Evolutionary conservation across 2,888 invertebrate genomes (phyloP).

Genomic region (Agrypnus murinus): DNA sequence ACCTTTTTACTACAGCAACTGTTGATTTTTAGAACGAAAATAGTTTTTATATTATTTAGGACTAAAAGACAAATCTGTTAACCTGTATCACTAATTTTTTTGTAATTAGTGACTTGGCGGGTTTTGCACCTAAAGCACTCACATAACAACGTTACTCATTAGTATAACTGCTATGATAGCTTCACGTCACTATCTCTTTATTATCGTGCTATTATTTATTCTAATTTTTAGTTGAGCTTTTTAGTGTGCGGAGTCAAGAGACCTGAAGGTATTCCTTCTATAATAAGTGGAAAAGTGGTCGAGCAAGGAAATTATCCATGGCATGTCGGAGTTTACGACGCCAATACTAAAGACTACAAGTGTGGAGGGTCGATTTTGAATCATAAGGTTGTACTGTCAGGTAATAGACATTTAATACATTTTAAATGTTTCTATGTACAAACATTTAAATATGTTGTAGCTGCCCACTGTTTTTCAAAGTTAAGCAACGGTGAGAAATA

Average conservation of each 20-base stretch:
- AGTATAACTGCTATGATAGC: no score
- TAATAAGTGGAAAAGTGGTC: slow-evolving; percentile 17
- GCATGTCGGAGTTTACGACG: slow-evolving; percentile 62
- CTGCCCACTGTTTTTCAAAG: slow-evolving; percentile 65
- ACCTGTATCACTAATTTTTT: no score
- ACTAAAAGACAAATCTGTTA: no score
- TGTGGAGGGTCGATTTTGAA: slow-evolving; percentile 65
- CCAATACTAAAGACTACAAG: slow-evolving; percentile 41
- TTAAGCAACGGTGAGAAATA: slow-evolving; percentile 37
- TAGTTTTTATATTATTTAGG: no score
- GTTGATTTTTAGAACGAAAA: no score
- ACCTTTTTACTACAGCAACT: no score
- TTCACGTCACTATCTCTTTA: no score
- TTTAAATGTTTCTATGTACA: background rate
- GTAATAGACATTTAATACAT: slow-evolving; percentile 51
- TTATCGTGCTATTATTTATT: no score
- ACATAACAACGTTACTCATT: no score
- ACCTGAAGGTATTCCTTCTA: slow-evolving; percentile 49
- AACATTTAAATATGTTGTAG: slow-evolving; percentile 50
- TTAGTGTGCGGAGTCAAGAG: slow-evolving; percentile 66
- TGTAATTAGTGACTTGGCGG: no score
- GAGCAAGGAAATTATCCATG: slow-evolving; percentile 59
- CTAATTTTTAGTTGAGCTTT: slow-evolving; percentile 15
- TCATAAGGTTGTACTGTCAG: slow-evolving; percentile 61
- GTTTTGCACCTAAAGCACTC: no score